Base-by-base conservation (phyloP, 2,888 invertebrate species). In the Exocentrus adspersus region DNA sequence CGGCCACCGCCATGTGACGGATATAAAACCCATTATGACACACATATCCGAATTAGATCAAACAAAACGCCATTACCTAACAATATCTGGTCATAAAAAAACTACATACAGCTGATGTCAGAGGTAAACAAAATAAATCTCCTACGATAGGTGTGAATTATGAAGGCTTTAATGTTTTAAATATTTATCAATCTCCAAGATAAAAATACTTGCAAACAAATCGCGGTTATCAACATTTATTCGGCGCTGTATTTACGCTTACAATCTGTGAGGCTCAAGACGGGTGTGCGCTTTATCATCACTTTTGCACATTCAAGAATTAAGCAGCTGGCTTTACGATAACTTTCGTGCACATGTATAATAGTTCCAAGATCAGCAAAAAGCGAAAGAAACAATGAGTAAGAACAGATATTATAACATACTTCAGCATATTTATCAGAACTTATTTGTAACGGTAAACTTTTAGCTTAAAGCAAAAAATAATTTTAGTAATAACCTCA, bases 151-250 rank as follows among this genome's bases (percentile, higher is more conserved):
- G 21, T 28, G 12, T 48, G 48, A 48, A 48, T 28, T 48, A 48
- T 48, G 28, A 28, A 48, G 14, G 54, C 16, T 43, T 42, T 28
- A 42, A 54, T 42, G 24, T 28, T 54, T 54, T 54, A 54, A 54
- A 54, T 54, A 54, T 54, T 54, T 54, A 54, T 54, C 42, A 54
- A 43, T 43, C 43, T 24, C 17, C 28, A 30, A 42, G 54, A 54
- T 54, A 54, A 54, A 54, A 54, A 42, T 42, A 24, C 54, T 54
- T 24, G 54, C 43, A 54, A 54, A 54, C 54, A 54, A 54, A 54
- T 54, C 43, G 43, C 19, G 43, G 54, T 43, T 54, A 54, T 54
- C 54, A 54, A 54, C 37, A 54, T 43, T 54, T 42, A 54, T 17
- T 53, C 52, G 10, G 41, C 20, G 32, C 41, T 41, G 20, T 53